Percentiles rank a stretch among this genome's conserved stretches.
Conservation (phyloP, 2,113 vertebrate genomes). For the Thunnus maccoyii region DNA sequence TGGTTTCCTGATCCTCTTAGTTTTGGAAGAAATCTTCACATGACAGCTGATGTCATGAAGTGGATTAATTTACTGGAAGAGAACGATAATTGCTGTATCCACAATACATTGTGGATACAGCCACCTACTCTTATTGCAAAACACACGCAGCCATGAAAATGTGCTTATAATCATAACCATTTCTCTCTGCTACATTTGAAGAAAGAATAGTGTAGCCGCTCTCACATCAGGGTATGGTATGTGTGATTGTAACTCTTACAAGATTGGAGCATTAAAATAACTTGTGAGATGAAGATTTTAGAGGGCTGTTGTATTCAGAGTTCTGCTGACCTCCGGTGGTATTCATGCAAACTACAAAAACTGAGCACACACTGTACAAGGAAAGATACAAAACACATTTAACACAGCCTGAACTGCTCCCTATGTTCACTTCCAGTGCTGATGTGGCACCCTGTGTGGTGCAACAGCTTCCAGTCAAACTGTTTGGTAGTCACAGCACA, state of each 20-base stretch:
- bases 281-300: neutral
- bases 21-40: slow-evolving; percentile 15
- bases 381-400: neutral
- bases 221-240: too few species aligned
- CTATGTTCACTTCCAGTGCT: neutral
- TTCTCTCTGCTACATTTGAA: too few species aligned
- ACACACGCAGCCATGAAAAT: too few species aligned
- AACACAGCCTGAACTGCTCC: neutral
- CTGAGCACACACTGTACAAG: neutral
- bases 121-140: neutral
- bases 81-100: neutral
- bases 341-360: slow-evolving; percentile 42
- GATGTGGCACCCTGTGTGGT: neutral
- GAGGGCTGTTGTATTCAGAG: neutral
- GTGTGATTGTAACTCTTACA: too few species aligned
- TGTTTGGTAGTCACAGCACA: slow-evolving; percentile 29
- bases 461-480: neutral
- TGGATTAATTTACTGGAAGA: neutral
- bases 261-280: too few species aligned
- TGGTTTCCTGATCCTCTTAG: slow-evolving; percentile 6
- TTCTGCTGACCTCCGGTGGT: slow-evolving; percentile 73
- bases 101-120: neutral
- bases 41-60: neutral
- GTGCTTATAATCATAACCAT: too few species aligned
- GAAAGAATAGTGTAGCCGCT: too few species aligned